These are phyloP conservation scores for Epinotia ramella DNA, from an alignment of 2,888 invertebrate genomes.

Conservation along the genomic window DNA sequence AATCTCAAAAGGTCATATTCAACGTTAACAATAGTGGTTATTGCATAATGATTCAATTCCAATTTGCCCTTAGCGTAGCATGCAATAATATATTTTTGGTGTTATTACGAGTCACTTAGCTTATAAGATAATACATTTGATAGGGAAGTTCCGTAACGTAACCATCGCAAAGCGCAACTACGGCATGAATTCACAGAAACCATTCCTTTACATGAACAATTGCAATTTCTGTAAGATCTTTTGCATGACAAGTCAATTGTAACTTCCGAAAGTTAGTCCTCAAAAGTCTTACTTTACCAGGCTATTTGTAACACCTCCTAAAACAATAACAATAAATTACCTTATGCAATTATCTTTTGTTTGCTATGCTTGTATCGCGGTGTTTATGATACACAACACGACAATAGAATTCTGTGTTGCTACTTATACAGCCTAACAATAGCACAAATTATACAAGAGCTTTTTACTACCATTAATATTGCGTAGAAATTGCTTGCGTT, in stretches of 20 bases:
- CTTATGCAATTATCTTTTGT: slow-evolving; percentile 33
- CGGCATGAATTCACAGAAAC: neutral
- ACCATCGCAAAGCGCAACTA: neutral
- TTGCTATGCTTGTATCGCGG: slow-evolving; percentile 27
- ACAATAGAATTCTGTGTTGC: slow-evolving; percentile 48
- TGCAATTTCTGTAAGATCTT: neutral
- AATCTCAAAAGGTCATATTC: slow-evolving; percentile 7
- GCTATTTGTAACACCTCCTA: slow-evolving; percentile 27
- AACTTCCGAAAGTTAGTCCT: slow-evolving; percentile 5
- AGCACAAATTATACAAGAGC: slow-evolving; percentile 66
- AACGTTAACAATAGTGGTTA: slow-evolving; percentile 1
- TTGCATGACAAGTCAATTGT: neutral
- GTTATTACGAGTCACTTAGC: neutral
- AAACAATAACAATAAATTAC: slow-evolving; percentile 38
- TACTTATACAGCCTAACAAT: slow-evolving; percentile 59
- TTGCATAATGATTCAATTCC: neutral
- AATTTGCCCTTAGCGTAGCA: neutral
- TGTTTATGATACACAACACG: slow-evolving; percentile 49
- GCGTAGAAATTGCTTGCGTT: slow-evolving; percentile 57
- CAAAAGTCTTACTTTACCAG: neutral
- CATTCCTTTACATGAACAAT: neutral
- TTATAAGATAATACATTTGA: neutral
- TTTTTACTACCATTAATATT: slow-evolving; percentile 66
- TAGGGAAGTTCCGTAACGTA: neutral
- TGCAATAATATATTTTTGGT: neutral